These are phyloP conservation scores for Struthidea cinerea DNA, from an alignment of 2,113 vertebrate genomes.

Conservation along the genomic window DNA sequence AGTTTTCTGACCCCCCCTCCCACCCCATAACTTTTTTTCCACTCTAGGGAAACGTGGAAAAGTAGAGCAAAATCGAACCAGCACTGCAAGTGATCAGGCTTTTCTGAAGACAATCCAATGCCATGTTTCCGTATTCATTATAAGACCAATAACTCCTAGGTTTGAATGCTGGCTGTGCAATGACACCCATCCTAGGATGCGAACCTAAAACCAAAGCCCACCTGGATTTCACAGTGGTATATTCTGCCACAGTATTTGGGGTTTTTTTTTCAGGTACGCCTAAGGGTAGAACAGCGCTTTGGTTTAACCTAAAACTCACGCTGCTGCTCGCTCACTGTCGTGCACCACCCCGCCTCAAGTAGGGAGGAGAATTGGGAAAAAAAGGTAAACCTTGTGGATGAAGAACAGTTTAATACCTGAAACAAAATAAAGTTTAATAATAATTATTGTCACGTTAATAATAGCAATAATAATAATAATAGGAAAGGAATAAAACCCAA, in stretches of 20 bases:
- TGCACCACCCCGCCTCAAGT: rapidly evolving
- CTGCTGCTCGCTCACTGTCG: background rate
- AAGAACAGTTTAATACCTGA: background rate
- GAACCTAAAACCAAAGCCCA: background rate
- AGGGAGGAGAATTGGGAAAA: background rate
- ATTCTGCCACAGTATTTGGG: background rate
- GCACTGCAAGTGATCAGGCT: background rate
- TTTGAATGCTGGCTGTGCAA: background rate
- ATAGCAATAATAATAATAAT: background rate
- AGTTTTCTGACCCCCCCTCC: background rate
- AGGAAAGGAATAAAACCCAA: background rate
- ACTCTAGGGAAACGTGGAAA: background rate
- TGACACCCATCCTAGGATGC: background rate
- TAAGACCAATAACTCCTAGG: background rate
- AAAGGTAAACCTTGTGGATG: background rate
- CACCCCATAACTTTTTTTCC: background rate
- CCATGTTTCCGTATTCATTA: rapidly evolving
- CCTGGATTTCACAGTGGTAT: background rate
- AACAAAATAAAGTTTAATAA: background rate
- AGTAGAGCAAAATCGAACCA: background rate
- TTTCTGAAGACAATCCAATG: background rate
- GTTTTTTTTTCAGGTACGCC: background rate
- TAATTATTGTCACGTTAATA: background rate
- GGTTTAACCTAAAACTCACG: background rate
- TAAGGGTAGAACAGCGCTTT: background rate